A percentile compares a stretch with the other conserved stretches of the same genome.
Conservation (phyloP, 2,888 invertebrate species). For the Elegia similella region DNA sequence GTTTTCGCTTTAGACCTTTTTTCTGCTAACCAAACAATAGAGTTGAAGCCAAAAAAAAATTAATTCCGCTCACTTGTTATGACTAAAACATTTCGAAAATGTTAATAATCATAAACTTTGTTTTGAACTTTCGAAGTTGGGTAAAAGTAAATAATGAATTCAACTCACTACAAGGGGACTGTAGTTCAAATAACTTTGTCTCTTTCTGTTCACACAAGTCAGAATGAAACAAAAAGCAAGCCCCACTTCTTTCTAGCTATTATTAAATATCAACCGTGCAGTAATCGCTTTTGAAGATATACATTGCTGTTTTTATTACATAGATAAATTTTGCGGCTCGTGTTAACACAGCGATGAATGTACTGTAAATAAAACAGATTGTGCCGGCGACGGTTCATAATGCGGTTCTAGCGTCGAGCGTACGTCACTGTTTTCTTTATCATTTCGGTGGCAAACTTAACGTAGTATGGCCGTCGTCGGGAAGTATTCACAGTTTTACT, state of each 20-base stretch:
- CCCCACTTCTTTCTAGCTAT: constrained; percentile 11
- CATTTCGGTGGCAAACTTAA: constrained; percentile 80
- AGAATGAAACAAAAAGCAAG: constrained; percentile 12
- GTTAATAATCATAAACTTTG: not conserved
- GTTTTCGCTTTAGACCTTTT: too few relatives aligned
- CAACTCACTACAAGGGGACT: constrained; percentile 4
- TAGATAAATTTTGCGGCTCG: not conserved
- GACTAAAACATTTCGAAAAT: not conserved
- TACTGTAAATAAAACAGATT: constrained; percentile 19
- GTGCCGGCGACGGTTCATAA: not conserved
- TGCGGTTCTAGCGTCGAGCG: constrained; percentile 24
- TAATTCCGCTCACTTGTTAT: too few relatives aligned
- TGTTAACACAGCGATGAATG: constrained; percentile 39
- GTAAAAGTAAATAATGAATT: constrained; percentile 13
- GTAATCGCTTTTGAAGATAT: not conserved
- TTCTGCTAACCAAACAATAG: too few relatives aligned
- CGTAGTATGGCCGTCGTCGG: constrained; percentile 84
- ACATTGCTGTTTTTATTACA: not conserved
- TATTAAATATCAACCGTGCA: not conserved
- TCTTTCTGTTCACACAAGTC: constrained; percentile 2
- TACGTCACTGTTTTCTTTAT: constrained; percentile 78
- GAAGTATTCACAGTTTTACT: constrained; percentile 85
- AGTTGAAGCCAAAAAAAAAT: too few relatives aligned
- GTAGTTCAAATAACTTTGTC: constrained; percentile 13
- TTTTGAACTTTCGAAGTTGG: constrained; percentile 15